Conservation (phyloP, 92 coral and sea anemone genomes). For the Zoanthus sociatus region DNA sequence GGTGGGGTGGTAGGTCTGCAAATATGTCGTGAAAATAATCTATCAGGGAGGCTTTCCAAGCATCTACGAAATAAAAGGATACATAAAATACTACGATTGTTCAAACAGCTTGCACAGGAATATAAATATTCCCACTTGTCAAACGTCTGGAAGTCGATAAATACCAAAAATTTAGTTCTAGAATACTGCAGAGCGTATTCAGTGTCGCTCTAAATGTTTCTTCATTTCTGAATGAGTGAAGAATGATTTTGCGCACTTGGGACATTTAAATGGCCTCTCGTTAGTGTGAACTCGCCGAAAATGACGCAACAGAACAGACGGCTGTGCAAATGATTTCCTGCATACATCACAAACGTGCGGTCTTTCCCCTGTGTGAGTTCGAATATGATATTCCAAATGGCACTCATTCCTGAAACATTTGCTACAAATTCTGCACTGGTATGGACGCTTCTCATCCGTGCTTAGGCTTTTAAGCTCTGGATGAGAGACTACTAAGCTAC, state of each 20-base stretch:
- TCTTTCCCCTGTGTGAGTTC: conserved; percentile 48
- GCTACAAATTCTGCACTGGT: conserved; percentile 34
- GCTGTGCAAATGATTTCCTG: conserved; percentile 37
- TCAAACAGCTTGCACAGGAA: background rate
- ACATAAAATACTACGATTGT: background rate
- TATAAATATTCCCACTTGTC: background rate
- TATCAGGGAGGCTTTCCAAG: background rate
- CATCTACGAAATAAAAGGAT: background rate
- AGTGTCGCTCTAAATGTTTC: conserved; percentile 39
- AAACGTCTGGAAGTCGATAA: background rate
- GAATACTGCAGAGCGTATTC: background rate
- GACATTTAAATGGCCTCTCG: conserved; percentile 47
- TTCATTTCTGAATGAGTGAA: conserved; percentile 44
- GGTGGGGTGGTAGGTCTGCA: background rate
- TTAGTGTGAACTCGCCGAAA: conserved; percentile 38
- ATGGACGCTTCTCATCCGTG: conserved; percentile 30
- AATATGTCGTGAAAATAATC: background rate
- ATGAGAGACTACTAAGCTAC: background rate
- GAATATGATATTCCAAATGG: conserved; percentile 45
- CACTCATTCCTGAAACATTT: conserved; percentile 45
- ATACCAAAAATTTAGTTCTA: background rate
- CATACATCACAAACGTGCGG: conserved; percentile 37
- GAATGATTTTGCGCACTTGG: conserved; percentile 25
- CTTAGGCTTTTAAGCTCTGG: conserved; percentile 32
- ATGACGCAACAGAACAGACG: conserved; percentile 42